A percentile compares a stretch with the other conserved stretches of the same genome.
phyloP scores from a whole-genome alignment of 2,113 vertebrate species.

The Globicephala melas region DNA sequence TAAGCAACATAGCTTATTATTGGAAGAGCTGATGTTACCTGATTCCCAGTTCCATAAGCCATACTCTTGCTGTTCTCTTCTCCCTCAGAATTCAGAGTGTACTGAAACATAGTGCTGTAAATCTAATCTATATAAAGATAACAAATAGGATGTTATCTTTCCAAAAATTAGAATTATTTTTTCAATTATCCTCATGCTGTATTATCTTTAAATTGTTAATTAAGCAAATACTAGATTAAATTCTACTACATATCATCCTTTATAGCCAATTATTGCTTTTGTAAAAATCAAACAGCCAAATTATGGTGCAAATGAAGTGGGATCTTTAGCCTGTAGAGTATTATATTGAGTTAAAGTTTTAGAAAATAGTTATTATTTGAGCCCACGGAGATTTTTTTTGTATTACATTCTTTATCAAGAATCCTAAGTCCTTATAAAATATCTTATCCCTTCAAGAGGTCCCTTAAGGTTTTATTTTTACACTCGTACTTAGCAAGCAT shows the following conservation, averaged over 20 bases:
- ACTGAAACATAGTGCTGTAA: background rate
- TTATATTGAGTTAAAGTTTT: background rate
- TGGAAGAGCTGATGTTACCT: background rate
- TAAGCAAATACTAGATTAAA: background rate
- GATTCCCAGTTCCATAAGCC: too few species aligned
- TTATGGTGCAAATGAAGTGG: background rate
- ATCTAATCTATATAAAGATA: background rate
- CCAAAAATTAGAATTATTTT: background rate
- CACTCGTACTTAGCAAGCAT: background rate
- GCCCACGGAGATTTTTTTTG: background rate
- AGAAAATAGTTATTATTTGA: background rate
- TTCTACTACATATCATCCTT: background rate
- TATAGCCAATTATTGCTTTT: background rate
- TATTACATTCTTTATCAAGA: background rate
- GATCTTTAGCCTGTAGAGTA: background rate
- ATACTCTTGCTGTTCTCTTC: background rate
- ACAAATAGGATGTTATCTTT: background rate
- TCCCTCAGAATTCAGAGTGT: background rate
- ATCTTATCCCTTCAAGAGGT: background rate
- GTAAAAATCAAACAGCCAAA: background rate
- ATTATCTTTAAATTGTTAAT: slow-evolving; percentile 16
- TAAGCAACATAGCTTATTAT: background rate
- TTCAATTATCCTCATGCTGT: background rate
- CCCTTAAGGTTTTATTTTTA: slow-evolving; percentile 25
- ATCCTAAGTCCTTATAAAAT: background rate